Evolutionary conservation across 2,888 invertebrate genomes (phyloP).

Genomic region (Disparrhopalites patrizii): DNA sequence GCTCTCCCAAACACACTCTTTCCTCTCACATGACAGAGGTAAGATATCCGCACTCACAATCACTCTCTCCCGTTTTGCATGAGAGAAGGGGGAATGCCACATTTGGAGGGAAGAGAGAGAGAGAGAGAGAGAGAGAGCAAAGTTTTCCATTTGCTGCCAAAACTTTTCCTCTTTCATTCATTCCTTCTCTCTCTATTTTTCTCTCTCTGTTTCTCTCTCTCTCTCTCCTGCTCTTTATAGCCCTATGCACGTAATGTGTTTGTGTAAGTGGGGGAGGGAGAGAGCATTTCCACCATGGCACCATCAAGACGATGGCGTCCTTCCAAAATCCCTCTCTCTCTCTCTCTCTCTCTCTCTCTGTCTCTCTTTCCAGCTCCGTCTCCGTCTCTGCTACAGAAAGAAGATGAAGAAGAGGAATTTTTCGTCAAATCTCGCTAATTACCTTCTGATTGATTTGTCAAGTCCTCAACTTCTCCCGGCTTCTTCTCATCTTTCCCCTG

Average conservation of each 20-base stretch:
- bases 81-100: no score
- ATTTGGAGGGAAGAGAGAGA: constrained; percentile 2
- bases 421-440: constrained; percentile 36
- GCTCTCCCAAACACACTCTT: no score
- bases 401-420: no score
- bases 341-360: no score
- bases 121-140: constrained; percentile 10
- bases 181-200: not conserved
- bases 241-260: not conserved
- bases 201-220: not conserved
- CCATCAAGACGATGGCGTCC: not conserved
- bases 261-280: not conserved
- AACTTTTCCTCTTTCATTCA: constrained; percentile 27
- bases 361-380: no score
- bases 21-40: no score
- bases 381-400: no score
- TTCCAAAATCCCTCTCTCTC: not conserved
- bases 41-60: no score
- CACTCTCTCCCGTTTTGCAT: no score
- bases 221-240: not conserved
- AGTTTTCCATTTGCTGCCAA: constrained; percentile 33
- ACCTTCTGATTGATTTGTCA: constrained; percentile 47
- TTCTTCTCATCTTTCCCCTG: no score
- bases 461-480: no score
- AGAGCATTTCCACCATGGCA: not conserved